These are phyloP conservation scores for Leptogaster cylindrica DNA, from an alignment of 2,888 invertebrate species.

Conservation along the genomic window DNA sequence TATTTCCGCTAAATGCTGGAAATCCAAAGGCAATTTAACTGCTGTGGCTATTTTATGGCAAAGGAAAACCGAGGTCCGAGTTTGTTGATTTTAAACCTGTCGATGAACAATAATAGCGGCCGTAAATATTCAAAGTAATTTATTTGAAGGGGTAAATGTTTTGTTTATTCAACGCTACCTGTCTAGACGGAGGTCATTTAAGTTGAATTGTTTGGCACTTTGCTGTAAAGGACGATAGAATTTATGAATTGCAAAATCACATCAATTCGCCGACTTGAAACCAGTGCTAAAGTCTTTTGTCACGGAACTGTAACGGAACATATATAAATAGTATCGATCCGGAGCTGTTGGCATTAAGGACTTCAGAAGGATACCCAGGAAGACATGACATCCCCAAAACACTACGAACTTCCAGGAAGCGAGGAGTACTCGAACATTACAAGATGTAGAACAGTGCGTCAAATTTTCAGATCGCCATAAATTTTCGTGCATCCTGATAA, in stretches of 20 bases:
- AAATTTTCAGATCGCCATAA: neutral
- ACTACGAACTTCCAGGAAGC: too few relatives aligned
- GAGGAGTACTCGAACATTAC: too few relatives aligned
- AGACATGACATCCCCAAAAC: too few relatives aligned
- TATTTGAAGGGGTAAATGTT: constrained; percentile 27
- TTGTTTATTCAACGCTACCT: constrained; percentile 27
- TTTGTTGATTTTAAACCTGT: constrained; percentile 21
- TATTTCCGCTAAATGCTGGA: too few relatives aligned
- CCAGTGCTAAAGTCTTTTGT: neutral
- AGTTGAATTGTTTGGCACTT: constrained; percentile 26
- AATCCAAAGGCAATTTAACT: too few relatives aligned
- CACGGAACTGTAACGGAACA: constrained; percentile 12
- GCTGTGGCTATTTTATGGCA: too few relatives aligned
- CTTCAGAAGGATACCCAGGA: too few relatives aligned
- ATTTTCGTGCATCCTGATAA: neutral
- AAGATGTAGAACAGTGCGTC: neutral
- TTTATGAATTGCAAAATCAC: constrained; percentile 29
- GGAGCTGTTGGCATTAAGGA: too few relatives aligned
- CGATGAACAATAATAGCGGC: constrained; percentile 24
- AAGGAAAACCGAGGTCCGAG: neutral
- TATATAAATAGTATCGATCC: constrained; percentile 1
- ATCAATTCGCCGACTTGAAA: neutral
- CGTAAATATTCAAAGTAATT: constrained; percentile 15
- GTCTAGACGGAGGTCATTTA: constrained; percentile 32
- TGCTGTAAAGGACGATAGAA: constrained; percentile 9